Evolutionary conservation across 1,140 invertebrate genomes (phyloP).

Genomic region (Drosophila tristis): DNA sequence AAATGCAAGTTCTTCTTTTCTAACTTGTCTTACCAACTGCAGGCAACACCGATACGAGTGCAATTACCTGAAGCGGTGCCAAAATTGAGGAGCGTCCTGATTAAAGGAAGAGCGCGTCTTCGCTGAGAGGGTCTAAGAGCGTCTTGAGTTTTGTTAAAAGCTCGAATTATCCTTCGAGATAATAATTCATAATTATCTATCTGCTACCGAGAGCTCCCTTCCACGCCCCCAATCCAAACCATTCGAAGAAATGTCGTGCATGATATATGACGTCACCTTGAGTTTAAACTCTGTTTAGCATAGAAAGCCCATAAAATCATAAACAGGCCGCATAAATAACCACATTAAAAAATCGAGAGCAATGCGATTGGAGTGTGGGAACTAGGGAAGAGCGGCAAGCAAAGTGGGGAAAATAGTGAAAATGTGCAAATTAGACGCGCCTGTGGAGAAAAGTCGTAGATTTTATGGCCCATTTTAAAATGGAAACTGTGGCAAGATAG

Average conservation of each 20-base stretch:
- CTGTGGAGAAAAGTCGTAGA: slow-evolving; percentile 42
- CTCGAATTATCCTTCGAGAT: slow-evolving; percentile 2
- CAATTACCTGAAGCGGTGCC: too few relatives aligned
- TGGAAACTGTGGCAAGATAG: slow-evolving; percentile 44
- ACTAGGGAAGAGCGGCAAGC: slow-evolving; percentile 21
- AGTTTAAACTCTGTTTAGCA: slow-evolving; percentile 60
- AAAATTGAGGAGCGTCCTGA: too few relatives aligned
- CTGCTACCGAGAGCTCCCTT: slow-evolving; percentile 7
- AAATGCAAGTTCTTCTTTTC: too few relatives aligned
- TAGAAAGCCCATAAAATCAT: slow-evolving; percentile 80
- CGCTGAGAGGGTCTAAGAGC: too few relatives aligned
- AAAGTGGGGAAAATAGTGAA: slow-evolving; percentile 76
- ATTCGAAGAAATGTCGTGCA: slow-evolving; percentile 8
- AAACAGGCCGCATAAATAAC: slow-evolving; percentile 72
- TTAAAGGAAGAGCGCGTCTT: too few relatives aligned
- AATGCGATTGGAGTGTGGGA: slow-evolving; percentile 15
- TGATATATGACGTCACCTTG: slow-evolving; percentile 79
- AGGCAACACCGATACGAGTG: too few relatives aligned
- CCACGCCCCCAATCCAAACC: slow-evolving; percentile 37
- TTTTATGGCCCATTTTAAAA: slow-evolving; percentile 70
- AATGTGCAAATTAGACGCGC: slow-evolving; percentile 81
- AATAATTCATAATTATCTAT: slow-evolving; percentile 47
- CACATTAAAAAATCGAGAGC: slow-evolving; percentile 70
- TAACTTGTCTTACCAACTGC: too few relatives aligned
- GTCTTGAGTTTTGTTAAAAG: not conserved